Conservation (phyloP, 2,797 vertebrate genomes). For the Sebastes elongatus region DNA sequence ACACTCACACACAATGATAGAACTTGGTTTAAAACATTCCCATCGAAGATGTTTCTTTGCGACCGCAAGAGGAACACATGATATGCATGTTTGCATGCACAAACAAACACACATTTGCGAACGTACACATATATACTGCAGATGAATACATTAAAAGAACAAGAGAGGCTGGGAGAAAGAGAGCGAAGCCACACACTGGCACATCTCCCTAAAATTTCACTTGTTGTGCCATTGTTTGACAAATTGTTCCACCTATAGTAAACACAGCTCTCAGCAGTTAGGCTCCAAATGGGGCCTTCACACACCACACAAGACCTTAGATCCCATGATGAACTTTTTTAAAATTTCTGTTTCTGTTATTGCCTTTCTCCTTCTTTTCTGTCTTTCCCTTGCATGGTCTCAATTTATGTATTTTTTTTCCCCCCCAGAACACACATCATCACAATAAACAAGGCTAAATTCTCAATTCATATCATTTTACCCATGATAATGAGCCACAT, state of each 20-base stretch:
- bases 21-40: not conserved
- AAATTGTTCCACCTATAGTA: conserved; percentile 49
- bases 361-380: not conserved
- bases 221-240: conserved; percentile 58
- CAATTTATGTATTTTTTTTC: not conserved
- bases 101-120: not conserved
- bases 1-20: not conserved
- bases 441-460: conserved; percentile 33
- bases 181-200: not conserved
- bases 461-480: conserved; percentile 48
- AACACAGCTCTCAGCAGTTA: conserved; percentile 36
- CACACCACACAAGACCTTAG: conserved; percentile 10
- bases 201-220: not conserved
- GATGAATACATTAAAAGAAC: conserved; percentile 12
- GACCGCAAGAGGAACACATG: conserved; percentile 1
- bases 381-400: not conserved
- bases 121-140: not conserved
- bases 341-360: not conserved
- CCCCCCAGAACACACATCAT: not conserved
- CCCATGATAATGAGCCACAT: conserved; percentile 45
- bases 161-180: not conserved
- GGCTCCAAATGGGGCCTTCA: conserved; percentile 18
- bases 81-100: conserved; percentile 31
- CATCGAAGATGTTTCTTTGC: not conserved
- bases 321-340: not conserved